Percentiles rank a stretch among this genome's conserved stretches.
These are phyloP conservation scores for Ylistrum balloti DNA, from an alignment of 1,140 invertebrate species.

Conservation along the genomic window DNA sequence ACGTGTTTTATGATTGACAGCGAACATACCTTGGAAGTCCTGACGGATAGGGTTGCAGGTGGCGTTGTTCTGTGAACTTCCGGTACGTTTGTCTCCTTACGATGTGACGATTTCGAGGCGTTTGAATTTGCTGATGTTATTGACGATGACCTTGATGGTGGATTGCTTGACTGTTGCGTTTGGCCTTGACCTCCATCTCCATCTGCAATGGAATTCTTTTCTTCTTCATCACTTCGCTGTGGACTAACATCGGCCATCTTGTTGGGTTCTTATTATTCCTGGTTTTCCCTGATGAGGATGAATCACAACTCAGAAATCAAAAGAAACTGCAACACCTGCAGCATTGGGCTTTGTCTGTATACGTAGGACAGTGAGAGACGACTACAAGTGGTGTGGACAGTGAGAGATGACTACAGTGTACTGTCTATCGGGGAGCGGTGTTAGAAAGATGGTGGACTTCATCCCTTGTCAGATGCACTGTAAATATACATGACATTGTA, in stretches of 20 bases:
- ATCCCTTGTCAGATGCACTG: not conserved
- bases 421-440: not conserved
- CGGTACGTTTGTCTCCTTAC: not conserved
- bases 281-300: not conserved
- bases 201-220: not conserved
- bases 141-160: not conserved
- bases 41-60: not conserved
- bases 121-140: not conserved
- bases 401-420: not conserved
- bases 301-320: not conserved
- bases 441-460: not conserved
- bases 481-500: not conserved
- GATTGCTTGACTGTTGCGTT: not conserved
- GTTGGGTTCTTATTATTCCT: not conserved
- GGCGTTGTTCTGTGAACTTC: slow-evolving; percentile 1
- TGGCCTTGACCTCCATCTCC: not conserved
- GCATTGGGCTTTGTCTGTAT: not conserved
- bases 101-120: not conserved
- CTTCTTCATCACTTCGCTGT: not conserved
- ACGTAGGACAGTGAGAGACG: not conserved
- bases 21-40: not conserved
- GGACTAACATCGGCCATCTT: not conserved
- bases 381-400: not conserved
- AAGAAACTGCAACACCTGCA: not conserved
- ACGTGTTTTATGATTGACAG: too few relatives aligned